Conservation (phyloP, 2,797 vertebrate genomes). For the Champsocephalus gunnari region DNA sequence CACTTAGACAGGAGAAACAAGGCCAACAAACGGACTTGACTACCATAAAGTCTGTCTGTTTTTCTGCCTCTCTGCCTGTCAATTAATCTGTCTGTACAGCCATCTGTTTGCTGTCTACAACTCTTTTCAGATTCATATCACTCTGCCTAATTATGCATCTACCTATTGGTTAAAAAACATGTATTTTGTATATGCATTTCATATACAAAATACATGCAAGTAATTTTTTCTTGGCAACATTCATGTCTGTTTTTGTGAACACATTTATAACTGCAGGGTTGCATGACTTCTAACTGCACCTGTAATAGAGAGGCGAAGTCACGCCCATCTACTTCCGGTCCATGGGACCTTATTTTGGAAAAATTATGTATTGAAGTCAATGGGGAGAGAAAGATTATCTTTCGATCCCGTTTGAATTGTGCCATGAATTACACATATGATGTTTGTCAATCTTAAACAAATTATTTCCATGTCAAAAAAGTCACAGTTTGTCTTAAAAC, state of each 20-base stretch:
- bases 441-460: too few species aligned
- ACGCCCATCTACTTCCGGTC: too few species aligned
- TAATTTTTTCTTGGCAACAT: neutral
- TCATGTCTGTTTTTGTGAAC: slow-evolving; percentile 19
- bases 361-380: too few species aligned
- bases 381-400: too few species aligned
- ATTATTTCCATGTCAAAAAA: too few species aligned
- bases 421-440: too few species aligned
- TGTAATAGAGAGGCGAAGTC: slow-evolving; percentile 34
- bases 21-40: neutral
- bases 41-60: neutral
- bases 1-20: slow-evolving; percentile 11
- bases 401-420: too few species aligned
- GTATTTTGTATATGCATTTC: neutral
- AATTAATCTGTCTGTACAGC: slow-evolving; percentile 6
- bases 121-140: neutral
- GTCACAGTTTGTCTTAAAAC: too few species aligned
- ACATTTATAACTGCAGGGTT: slow-evolving; percentile 34
- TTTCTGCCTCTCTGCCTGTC: neutral
- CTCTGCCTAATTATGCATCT: neutral
- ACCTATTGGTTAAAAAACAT: slow-evolving; percentile 12
- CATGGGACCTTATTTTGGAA: too few species aligned
- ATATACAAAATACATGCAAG: neutral
- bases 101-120: slow-evolving; percentile 20
- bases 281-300: slow-evolving; percentile 42